Percentiles rank a stretch among this genome's conserved stretches.
These are phyloP conservation scores for Diaphora mendica DNA, from an alignment of 2,888 invertebrate species.

Conservation along the genomic window DNA sequence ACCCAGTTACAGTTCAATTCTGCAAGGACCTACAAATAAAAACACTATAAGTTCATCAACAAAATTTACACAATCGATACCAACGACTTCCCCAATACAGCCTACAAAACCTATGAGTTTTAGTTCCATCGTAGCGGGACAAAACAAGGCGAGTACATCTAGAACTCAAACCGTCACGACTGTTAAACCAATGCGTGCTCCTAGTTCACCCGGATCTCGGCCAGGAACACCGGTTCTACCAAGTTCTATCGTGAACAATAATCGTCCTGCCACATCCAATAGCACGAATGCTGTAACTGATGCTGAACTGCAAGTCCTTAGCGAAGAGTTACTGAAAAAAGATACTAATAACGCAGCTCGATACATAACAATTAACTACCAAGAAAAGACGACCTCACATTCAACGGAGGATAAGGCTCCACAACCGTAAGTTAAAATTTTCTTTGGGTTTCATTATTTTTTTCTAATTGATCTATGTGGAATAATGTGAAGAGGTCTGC, in stretches of 20 bases:
- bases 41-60: conserved; percentile 44
- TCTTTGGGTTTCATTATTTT: neutral
- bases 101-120: conserved; percentile 69
- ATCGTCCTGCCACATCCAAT: conserved; percentile 56
- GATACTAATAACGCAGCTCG: conserved; percentile 91
- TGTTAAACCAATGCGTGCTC: conserved; percentile 52
- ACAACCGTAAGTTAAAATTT: conserved; percentile 88
- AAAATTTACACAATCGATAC: conserved; percentile 46
- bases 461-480: neutral
- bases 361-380: conserved; percentile 90
- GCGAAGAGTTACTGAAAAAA: conserved; percentile 90
- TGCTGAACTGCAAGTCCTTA: conserved; percentile 88
- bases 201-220: conserved; percentile 48
- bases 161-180: conserved; percentile 42
- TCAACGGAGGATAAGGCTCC: conserved; percentile 91
- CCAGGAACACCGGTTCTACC: conserved; percentile 68
- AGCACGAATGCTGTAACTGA: conserved; percentile 78
- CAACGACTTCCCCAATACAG: conserved; percentile 27
- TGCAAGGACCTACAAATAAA: conserved; percentile 60
- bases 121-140: conserved; percentile 69
- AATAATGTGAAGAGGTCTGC: neutral
- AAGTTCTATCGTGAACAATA: conserved; percentile 79
- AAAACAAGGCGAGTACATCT: conserved; percentile 52
- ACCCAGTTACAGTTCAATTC: conserved; percentile 77
- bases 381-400: conserved; percentile 90